Conservation (phyloP, 2,888 invertebrate species). For the Thumatha senex region DNA sequence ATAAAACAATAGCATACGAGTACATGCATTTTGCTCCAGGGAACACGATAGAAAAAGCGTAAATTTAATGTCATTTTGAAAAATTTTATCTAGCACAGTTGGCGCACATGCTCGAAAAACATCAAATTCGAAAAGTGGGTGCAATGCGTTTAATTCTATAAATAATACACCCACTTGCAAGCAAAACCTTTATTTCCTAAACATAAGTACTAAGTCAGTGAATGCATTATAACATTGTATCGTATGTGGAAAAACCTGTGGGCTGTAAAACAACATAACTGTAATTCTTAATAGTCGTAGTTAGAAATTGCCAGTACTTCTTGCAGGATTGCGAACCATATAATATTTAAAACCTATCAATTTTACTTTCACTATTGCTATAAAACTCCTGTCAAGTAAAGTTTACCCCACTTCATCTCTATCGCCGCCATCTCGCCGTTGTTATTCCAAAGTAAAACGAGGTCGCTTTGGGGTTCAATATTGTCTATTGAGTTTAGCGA, state of each 20-base stretch:
- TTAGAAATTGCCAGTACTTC: slow-evolving; percentile 13
- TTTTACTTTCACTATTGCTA: slow-evolving; percentile 5
- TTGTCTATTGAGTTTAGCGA: not conserved
- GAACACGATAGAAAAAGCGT: not conserved
- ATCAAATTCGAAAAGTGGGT: slow-evolving; percentile 26
- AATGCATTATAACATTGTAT: no score
- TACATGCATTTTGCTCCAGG: not conserved
- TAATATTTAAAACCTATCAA: slow-evolving; percentile 10
- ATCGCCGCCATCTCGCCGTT: no score
- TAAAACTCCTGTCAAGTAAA: not conserved
- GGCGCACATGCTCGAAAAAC: slow-evolving; percentile 32
- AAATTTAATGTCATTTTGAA: slow-evolving; percentile 23
- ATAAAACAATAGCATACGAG: no score
- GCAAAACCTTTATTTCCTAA: slow-evolving; percentile 12
- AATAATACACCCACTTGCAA: slow-evolving; percentile 17
- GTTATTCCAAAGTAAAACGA: not conserved
- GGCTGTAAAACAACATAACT: slow-evolving; percentile 11
- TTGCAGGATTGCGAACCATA: slow-evolving; percentile 16
- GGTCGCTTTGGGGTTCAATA: not conserved
- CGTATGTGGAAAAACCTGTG: not conserved
- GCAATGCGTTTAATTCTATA: slow-evolving; percentile 19
- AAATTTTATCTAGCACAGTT: slow-evolving; percentile 28
- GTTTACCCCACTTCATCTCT: not conserved
- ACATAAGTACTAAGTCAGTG: slow-evolving; percentile 7
- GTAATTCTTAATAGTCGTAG: slow-evolving; percentile 31